Evolutionary conservation across 2,888 invertebrate genomes (phyloP).

Genomic region (Melanargia galathea): DNA sequence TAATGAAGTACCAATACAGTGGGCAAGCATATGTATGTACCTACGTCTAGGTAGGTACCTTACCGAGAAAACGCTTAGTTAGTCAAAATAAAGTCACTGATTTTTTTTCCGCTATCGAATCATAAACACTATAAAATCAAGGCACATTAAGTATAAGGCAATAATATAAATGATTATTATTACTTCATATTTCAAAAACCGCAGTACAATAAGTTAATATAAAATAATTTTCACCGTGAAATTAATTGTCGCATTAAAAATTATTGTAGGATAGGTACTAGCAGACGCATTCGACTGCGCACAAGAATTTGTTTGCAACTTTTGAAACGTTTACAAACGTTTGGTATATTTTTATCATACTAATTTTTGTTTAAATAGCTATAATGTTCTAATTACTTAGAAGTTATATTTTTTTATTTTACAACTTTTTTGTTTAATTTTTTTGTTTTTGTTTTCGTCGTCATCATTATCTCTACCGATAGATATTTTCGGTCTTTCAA

Average conservation of each 20-base stretch:
- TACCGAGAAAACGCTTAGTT: neutral
- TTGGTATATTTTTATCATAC: no score
- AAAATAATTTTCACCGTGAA: slow-evolving; percentile 19
- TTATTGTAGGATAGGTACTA: slow-evolving; percentile 25
- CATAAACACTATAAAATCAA: slow-evolving; percentile 1
- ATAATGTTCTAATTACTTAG: no score
- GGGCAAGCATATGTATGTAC: no score
- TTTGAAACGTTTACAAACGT: neutral
- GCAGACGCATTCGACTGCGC: slow-evolving; percentile 1
- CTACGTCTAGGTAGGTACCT: no score
- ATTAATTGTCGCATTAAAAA: slow-evolving; percentile 34
- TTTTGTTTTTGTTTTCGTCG: no score
- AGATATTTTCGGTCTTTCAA: no score
- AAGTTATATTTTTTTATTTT: no score
- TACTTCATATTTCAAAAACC: slow-evolving; percentile 13
- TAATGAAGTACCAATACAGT: no score
- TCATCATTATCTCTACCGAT: no score
- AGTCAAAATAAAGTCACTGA: neutral
- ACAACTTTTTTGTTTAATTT: no score
- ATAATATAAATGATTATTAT: slow-evolving; percentile 13
- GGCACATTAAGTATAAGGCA: neutral
- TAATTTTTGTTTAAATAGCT: no score
- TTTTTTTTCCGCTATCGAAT: neutral
- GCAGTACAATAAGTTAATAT: slow-evolving; percentile 7
- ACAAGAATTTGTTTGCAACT: slow-evolving; percentile 2